These are phyloP conservation scores for Elaphurus davidianus DNA, from an alignment of 2,113 vertebrate genomes.

Conservation along the genomic window DNA sequence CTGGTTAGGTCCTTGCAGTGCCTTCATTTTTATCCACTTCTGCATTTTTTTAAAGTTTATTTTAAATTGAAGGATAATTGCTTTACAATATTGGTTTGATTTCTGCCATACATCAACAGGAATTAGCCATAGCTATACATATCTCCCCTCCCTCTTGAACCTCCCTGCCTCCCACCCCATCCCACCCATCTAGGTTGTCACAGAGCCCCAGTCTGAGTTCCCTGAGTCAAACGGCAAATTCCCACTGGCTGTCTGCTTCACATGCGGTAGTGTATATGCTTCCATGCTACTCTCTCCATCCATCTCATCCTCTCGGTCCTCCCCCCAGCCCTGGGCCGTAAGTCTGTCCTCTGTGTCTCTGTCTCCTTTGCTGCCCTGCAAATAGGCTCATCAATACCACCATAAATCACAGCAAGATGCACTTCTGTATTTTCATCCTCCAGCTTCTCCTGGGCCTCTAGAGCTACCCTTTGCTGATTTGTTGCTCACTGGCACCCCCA, in stretches of 20 bases:
- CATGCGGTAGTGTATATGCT: background rate
- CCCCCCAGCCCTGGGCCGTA: background rate
- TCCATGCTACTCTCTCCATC: background rate
- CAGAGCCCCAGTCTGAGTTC: background rate
- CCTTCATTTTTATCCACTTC: background rate
- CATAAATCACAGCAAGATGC: background rate
- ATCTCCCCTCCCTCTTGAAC: background rate
- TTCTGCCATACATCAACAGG: background rate
- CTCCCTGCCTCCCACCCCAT: background rate
- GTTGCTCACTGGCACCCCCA: conserved; percentile 20
- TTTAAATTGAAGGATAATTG: background rate
- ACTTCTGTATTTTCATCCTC: background rate
- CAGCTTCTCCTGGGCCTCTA: background rate
- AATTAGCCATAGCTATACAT: background rate
- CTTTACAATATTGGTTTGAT: background rate
- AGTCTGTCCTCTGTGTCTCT: background rate
- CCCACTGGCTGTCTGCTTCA: background rate
- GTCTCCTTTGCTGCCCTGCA: background rate
- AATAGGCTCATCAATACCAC: background rate
- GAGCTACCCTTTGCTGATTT: background rate
- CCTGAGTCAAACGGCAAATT: background rate
- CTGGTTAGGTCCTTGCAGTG: background rate
- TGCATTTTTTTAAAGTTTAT: background rate
- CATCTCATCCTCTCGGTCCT: background rate
- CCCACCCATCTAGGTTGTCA: background rate